Evolutionary conservation across 2,888 invertebrate genomes (phyloP), one percentile per base, ranked within the genome.

Genomic region (Gymnoscelis rufifasciata): DNA sequence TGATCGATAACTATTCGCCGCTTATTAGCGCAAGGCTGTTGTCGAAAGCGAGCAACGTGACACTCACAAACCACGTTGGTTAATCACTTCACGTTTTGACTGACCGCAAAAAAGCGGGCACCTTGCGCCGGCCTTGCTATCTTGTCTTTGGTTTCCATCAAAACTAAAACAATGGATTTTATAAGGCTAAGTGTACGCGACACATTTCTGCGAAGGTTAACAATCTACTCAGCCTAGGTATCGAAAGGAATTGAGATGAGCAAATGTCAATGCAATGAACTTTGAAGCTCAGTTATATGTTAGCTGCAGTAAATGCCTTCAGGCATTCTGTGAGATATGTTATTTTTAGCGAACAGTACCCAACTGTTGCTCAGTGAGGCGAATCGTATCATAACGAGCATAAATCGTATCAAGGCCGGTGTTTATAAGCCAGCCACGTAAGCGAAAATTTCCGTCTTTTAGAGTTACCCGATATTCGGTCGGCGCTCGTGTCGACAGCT

Each of bases 61-160:
- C 74, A 70, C 68, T 71, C 66, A 69, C 67, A 66, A 60, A 56
- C 65, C 60, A 60, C 64, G 70, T 78, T 75, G 66, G 74, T 76
- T 68, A 78, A 80, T 74, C 77, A 70, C 64, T 73, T 57, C 74
- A 77, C 78, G 77, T 78, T 77, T 70, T 71, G 66, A 57, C 54
- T 73, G 77, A 79, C 82, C 81, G 79, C 82, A 83, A 81, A 81
- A 79, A 76, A 76, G 69, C 73, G 75, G 69, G 75, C 82, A 79
- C 78, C 78, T 81, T 73, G 82, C 71, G 44, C 56, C 56, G 47
- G 61, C 83, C 76, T 83, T 83, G 83, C 65, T 53, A 52, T 59
- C 70, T 71, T 76, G 76, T 72, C 73, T 75, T 42, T 69, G 68
- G 71, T 71, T 70, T 69, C 74, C 70, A 76, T 76, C 74, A 72